These are phyloP conservation scores for Pterocles orientalis DNA, from an alignment of 2,113 vertebrate species.

Conservation along the genomic window DNA sequence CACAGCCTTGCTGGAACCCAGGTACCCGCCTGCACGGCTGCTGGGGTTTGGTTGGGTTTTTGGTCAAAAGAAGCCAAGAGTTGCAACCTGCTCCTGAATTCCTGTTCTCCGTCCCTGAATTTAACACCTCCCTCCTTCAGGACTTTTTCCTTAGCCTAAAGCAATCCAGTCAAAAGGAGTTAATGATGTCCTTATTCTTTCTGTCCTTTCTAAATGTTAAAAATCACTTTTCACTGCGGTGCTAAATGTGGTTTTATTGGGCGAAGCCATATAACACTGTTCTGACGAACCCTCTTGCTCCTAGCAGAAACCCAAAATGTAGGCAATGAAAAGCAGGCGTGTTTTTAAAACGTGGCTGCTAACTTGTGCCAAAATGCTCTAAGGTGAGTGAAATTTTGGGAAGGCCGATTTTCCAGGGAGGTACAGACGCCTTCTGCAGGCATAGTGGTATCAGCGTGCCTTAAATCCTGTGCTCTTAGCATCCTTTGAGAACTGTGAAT, in stretches of 20 bases:
- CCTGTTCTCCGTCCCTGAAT: background rate
- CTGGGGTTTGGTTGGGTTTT: background rate
- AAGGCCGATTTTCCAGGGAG: fast-evolving
- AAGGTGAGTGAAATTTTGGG: background rate
- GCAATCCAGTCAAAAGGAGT: background rate
- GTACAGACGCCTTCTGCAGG: background rate
- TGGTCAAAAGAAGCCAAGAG: background rate
- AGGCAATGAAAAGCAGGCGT: background rate
- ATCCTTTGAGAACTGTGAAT: background rate
- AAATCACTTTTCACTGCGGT: background rate
- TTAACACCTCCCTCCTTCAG: background rate
- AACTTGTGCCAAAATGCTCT: background rate
- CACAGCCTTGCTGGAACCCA: background rate
- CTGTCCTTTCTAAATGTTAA: background rate
- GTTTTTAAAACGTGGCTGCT: background rate
- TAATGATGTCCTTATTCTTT: background rate
- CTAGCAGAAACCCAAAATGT: background rate
- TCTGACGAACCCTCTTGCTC: background rate
- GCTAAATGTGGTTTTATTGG: background rate
- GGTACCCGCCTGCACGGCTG: fast-evolving
- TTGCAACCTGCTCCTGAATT: background rate
- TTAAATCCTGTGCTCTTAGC: background rate
- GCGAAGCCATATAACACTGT: background rate
- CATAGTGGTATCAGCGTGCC: too few relatives aligned
- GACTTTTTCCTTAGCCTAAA: background rate